phyloP scores from a whole-genome alignment of 2,888 invertebrate species.

The Hofmannophila pseudospretella region DNA sequence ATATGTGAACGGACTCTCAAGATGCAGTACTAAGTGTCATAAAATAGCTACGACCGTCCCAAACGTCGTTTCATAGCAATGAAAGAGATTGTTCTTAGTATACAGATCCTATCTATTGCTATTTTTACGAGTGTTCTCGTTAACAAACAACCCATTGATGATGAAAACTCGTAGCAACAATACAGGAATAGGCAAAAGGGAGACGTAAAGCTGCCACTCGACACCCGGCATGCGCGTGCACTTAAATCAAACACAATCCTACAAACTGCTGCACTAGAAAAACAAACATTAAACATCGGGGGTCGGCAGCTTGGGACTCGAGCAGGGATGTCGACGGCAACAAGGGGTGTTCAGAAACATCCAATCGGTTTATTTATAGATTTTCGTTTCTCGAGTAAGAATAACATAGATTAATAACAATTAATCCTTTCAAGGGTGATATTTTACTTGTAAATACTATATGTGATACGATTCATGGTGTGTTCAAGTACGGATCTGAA shows the following conservation, averaged over 20 bases:
- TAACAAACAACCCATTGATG: conserved; percentile 9
- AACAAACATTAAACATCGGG: conserved; percentile 47
- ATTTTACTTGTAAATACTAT: too few relatives aligned
- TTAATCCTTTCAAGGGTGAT: conserved; percentile 14
- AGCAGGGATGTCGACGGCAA: conserved; percentile 20
- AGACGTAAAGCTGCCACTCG: conserved; percentile 30
- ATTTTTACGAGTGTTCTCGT: conserved; percentile 14
- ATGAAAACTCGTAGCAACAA: conserved; percentile 13
- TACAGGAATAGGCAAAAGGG: conserved; percentile 20
- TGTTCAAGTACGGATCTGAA: too few relatives aligned
- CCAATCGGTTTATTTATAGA: conserved; percentile 1
- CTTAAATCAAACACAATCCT: conserved; percentile 53
- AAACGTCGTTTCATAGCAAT: too few relatives aligned
- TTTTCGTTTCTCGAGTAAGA: too few relatives aligned
- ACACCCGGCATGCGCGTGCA: conserved; percentile 31
- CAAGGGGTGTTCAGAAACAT: conserved; percentile 13
- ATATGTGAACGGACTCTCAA: conserved; percentile 5
- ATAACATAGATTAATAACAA: too few relatives aligned
- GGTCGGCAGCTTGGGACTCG: conserved; percentile 18
- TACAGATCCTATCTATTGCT: too few relatives aligned
- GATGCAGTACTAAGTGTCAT: conserved; percentile 16
- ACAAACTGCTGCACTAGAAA: conserved; percentile 53
- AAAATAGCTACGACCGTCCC: too few relatives aligned
- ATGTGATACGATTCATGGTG: too few relatives aligned
- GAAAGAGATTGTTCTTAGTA: too few relatives aligned